Conservation (phyloP, 2,888 invertebrate species). For the Pterobdella sp. region DNA sequence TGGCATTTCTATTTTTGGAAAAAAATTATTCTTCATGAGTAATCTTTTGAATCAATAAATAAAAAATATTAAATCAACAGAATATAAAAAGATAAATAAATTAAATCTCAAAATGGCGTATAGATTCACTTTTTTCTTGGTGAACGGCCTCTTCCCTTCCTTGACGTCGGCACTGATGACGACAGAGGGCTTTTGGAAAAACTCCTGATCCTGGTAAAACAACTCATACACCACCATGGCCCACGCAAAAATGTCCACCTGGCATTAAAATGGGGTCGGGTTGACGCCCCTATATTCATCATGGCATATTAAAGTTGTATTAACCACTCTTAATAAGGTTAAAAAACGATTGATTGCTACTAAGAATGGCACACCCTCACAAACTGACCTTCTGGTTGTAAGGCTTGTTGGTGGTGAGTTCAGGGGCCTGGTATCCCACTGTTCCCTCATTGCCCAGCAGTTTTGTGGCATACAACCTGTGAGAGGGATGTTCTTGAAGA, state of each 20-base stretch:
- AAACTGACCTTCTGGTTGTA: background rate
- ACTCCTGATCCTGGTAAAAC: background rate
- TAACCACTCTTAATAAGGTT: no score
- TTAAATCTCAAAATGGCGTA: background rate
- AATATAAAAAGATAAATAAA: background rate
- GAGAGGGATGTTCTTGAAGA: background rate
- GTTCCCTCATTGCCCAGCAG: background rate
- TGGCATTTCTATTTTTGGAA: constrained; percentile 1
- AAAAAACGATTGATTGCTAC: no score
- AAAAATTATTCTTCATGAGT: no score
- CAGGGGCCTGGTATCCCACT: background rate
- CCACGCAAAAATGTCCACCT: background rate
- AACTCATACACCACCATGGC: background rate
- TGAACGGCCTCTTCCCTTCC: background rate
- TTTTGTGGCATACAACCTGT: background rate
- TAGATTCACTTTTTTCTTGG: background rate
- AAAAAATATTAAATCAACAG: background rate
- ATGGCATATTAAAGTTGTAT: no score
- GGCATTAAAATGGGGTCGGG: no score
- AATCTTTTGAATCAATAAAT: background rate
- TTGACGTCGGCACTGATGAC: background rate
- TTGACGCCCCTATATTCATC: no score
- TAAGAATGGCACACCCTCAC: no score
- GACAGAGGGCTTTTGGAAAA: background rate
- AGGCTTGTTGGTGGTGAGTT: background rate